Base-by-base conservation (phyloP, 2,888 invertebrate genomes). In the Idaea straminata region DNA sequence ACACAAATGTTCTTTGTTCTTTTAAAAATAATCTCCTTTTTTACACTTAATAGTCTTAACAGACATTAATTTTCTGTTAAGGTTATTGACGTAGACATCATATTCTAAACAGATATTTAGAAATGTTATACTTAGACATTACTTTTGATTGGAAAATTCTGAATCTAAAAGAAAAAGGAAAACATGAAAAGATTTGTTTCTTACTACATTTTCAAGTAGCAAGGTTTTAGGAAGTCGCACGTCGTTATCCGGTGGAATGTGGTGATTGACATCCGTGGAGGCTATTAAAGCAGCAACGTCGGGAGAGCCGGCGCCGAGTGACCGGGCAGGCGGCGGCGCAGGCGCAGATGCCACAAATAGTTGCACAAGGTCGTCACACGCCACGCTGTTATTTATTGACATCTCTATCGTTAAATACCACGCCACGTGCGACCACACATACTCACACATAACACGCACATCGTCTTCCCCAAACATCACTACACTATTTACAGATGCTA, bases 311-410 rank as follows among this genome's bases (percentile, higher is more conserved):
- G 70, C 76, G 76, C 72, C 78, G 77, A 74, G 74, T 71, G 77
- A 75, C 73, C 77, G 77, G 75, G 79, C 77, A 69, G 72, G 75
- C 76, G 80, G 25, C 25, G 77, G 75, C 77, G 79, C 77, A 69
- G 72, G 75, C 76, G 80, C 81, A 85, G 78, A 13, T 34, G 82
- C 83, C 83, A 82, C 85, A 87, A 89, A 91, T 90, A 91, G 86
- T 86, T 86, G 81, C 75, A 81, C 91, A 87, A 91, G 91, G 92
- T 83, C 89, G 77, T 78, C 77, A 64, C 63, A 58, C 75, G 83
- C 76, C 85, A 82, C 78, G 82, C 83, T 79, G 83, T 81, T 83
- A 86, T 84, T 85, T 85, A 84, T 85, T 80, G 81, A 76, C 77
- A 82, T 78, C 78, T 77, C 73, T 76, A 78, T 74, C 76, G 76